Evolutionary conservation across 2,113 vertebrate species (phyloP).

Genomic region (Noctilio leporinus): DNA sequence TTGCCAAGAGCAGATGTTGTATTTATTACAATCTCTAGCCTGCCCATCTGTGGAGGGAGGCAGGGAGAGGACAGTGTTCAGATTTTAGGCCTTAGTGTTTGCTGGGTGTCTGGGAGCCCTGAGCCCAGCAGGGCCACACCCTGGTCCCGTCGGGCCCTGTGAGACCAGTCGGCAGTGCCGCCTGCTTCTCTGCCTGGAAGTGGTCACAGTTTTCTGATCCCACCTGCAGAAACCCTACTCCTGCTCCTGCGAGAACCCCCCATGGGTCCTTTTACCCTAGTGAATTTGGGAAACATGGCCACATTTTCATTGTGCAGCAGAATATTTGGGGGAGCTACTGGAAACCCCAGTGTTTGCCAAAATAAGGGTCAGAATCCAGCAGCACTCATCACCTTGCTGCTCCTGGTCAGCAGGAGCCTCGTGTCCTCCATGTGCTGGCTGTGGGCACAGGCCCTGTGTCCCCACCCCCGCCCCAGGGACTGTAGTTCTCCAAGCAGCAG

Average conservation of each 20-base stretch:
- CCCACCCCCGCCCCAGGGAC: accelerated
- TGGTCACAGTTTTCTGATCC: not conserved
- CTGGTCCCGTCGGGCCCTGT: not conserved
- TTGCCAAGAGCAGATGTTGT: not conserved
- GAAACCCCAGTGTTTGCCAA: not conserved
- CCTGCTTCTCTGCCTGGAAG: not conserved
- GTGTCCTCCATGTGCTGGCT: accelerated
- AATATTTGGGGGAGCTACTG: not conserved
- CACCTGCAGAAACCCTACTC: not conserved
- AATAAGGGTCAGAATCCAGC: not conserved
- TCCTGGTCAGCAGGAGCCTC: no score
- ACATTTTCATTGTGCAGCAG: not conserved
- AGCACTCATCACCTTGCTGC: not conserved
- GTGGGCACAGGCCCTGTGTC: not conserved
- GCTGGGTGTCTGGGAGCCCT: not conserved
- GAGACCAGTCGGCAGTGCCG: not conserved
- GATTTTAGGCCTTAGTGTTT: not conserved
- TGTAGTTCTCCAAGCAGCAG: not conserved
- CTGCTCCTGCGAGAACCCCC: not conserved
- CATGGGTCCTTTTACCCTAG: not conserved
- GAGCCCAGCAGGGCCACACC: not conserved
- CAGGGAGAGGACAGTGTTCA: not conserved
- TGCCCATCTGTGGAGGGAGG: not conserved
- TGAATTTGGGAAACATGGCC: not conserved
- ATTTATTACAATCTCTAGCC: not conserved